Evolutionary conservation across 2,797 vertebrate species (phyloP).

Genomic region (Limnodromus scolopaceus): DNA sequence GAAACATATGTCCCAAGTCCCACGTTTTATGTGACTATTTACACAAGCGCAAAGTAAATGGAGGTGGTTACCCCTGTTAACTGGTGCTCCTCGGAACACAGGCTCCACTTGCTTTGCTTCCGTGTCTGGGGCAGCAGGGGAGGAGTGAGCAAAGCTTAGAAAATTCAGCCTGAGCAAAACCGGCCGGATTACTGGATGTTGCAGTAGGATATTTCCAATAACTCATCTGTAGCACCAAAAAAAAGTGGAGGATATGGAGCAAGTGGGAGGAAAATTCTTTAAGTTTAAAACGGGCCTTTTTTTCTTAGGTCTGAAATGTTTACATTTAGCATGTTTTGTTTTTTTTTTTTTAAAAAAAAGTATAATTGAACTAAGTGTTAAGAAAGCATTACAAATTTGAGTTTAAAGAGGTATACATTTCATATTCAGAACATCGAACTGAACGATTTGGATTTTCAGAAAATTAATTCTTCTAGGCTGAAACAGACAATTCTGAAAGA

Average conservation of each 20-base stretch:
- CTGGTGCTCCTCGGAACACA: accelerated
- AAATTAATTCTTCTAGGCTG: neutral
- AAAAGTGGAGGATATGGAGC: neutral
- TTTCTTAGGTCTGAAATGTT: neutral
- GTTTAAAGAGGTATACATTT: neutral
- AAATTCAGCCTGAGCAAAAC: neutral
- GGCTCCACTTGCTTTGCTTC: neutral
- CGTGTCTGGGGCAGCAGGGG: neutral
- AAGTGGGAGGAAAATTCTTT: neutral
- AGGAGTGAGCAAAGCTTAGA: neutral
- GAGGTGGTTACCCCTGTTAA: neutral
- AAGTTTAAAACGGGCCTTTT: neutral
- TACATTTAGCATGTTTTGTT: neutral
- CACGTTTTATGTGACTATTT: neutral
- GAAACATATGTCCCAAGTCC: neutral
- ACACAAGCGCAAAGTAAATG: neutral
- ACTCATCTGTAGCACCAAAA: neutral
- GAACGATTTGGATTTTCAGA: neutral
- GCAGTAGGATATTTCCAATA: neutral
- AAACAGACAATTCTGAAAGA: neutral
- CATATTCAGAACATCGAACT: neutral
- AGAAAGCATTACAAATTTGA: neutral
- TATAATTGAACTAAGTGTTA: neutral
- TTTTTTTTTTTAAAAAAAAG: neutral
- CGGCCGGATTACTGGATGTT: neutral